Evolutionary conservation across 2,888 invertebrate species (phyloP), one percentile per base, ranked within the genome.

Genomic region (Drosophila leonis): DNA sequence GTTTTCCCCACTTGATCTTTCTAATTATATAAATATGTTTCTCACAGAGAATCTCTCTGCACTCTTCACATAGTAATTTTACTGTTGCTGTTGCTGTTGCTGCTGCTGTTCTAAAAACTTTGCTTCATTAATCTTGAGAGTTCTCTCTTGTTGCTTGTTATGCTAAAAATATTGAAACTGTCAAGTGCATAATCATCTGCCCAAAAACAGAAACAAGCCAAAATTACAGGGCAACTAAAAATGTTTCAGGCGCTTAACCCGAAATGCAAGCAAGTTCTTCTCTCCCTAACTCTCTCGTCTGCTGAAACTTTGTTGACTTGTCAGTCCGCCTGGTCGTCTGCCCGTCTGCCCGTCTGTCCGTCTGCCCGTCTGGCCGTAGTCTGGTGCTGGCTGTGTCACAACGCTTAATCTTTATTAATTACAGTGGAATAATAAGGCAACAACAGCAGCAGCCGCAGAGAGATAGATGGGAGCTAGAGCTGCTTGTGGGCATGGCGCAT

Each of bases 381-480:
- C 60, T 69, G 60, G 33, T 78, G 85, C 67, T 69, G 78, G 87
- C 86, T 83, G 78, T 88, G 84, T 84, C 88, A 82, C 85, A 90
- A 61, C 87, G 82, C 85, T 92, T 91, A 92, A 91, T 91, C 91
- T 92, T 91, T 91, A 91, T 91, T 91, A 91, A 91, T 91, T 91
- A 90, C 91, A 86, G 82, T 83, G 90, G 77, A 85, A 85, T 85
- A 90, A 92, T 91, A 90, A 88, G 80, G 82, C 79, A 73, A 72
- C 67, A 75, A 33, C 24, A 24, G 24, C 24, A 56, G 31, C 44
- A 37, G 31, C 59, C 46, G 29, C 60, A 55, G 61, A 55, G 72
- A 78, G 77, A 80, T 75, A 75, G 80, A 78, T 75, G 76, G 54
- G 41, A 66, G 77, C 62, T 35, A 62, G 73, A 67, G 70, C 72